Conservation (phyloP, 2,888 invertebrate genomes). For the Axea sp. region DNA sequence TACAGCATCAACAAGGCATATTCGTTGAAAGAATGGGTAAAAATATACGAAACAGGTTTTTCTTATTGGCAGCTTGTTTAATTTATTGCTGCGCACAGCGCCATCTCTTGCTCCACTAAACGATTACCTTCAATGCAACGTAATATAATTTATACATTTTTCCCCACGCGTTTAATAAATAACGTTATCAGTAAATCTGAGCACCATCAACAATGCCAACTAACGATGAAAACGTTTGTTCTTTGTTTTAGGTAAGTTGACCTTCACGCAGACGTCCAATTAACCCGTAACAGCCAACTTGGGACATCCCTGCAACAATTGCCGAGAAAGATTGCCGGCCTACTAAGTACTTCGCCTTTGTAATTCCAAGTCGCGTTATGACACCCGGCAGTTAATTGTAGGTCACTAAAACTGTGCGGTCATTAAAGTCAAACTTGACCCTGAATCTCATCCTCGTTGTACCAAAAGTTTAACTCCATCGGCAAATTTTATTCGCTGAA, state of each 20-base stretch:
- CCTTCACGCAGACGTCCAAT: constrained; percentile 37
- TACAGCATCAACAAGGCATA: too few relatives aligned
- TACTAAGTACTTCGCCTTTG: constrained; percentile 58
- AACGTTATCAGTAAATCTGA: too few relatives aligned
- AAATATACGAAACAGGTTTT: too few relatives aligned
- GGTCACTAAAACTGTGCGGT: constrained; percentile 47
- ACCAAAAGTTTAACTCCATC: constrained; percentile 10
- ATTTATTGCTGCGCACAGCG: too few relatives aligned
- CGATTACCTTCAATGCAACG: too few relatives aligned
- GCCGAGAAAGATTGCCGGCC: constrained; percentile 48
- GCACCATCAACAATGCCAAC: too few relatives aligned
- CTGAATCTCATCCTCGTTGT: constrained; percentile 41
- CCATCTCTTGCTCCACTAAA: too few relatives aligned
- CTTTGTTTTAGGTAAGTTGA: constrained; percentile 46
- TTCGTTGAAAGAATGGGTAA: too few relatives aligned
- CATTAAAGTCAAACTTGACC: constrained; percentile 58
- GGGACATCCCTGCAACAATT: constrained; percentile 37
- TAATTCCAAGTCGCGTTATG: constrained; percentile 57
- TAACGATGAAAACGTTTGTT: constrained; percentile 23
- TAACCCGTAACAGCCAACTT: constrained; percentile 47
- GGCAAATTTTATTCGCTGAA: not conserved
- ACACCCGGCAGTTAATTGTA: constrained; percentile 52
- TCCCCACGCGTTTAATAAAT: too few relatives aligned
- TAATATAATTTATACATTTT: too few relatives aligned
- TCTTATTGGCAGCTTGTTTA: too few relatives aligned